These are phyloP conservation scores for Aphelenchoides fujianensis DNA, from an alignment of 1,140 invertebrate species.

Conservation along the genomic window DNA sequence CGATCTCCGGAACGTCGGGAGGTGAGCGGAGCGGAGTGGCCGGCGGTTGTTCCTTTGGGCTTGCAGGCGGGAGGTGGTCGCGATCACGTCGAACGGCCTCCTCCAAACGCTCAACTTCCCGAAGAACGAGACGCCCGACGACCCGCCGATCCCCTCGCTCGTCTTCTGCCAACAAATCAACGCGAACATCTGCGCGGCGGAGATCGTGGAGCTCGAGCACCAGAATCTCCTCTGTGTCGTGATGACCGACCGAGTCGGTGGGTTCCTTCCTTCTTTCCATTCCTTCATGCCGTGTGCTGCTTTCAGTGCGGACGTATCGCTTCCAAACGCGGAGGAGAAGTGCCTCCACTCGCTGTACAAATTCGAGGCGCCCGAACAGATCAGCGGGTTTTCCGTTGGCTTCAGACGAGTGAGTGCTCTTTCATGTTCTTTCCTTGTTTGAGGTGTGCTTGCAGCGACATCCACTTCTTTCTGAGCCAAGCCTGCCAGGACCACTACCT, in stretches of 20 bases:
- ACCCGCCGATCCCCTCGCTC: constrained; percentile 11
- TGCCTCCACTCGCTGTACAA: constrained; percentile 45
- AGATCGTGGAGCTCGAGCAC: constrained; percentile 53
- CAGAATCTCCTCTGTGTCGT: constrained; percentile 47
- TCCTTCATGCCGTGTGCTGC: neutral
- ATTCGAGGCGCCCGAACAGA: constrained; percentile 56
- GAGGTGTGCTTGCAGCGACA: neutral
- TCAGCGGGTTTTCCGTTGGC: constrained; percentile 37
- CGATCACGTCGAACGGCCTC: constrained; percentile 38
- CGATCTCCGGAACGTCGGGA: constrained; percentile 40
- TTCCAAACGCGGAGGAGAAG: constrained; percentile 25
- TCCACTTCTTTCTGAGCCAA: constrained; percentile 32
- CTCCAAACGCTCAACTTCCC: constrained; percentile 42
- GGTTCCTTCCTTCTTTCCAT: constrained; percentile 8
- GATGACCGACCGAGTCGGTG: constrained; percentile 59
- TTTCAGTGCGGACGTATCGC: constrained; percentile 53
- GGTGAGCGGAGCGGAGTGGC: constrained; percentile 12
- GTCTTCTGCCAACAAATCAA: constrained; percentile 46
- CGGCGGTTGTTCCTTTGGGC: constrained; percentile 20
- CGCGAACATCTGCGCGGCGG: constrained; percentile 48
- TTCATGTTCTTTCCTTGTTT: neutral
- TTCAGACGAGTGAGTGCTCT: neutral
- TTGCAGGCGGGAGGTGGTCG: constrained; percentile 45
- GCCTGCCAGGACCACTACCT: constrained; percentile 39
- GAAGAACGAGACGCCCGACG: neutral